Base-by-base conservation (phyloP, 2,113 vertebrate genomes). In the Corapipo altera region DNA sequence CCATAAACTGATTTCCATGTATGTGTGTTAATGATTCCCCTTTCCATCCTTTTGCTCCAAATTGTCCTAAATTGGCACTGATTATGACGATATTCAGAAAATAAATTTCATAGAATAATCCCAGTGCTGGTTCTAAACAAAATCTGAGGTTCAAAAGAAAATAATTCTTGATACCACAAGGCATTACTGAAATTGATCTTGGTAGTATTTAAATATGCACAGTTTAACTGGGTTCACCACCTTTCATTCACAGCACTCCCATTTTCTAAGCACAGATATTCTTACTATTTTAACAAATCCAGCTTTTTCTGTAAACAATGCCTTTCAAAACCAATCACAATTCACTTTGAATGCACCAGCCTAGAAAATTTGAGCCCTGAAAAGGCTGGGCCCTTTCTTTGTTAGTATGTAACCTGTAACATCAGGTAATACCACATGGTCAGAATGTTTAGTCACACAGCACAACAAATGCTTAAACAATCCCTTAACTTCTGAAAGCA, bases 21-120 rank as follows among this genome's bases (percentile, higher is more conserved):
- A 46, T 94, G 39, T 88, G 54, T 52, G 46, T 75, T 97, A 97
- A 97, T 96, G 89, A 95, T 86, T 96, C 77, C 86, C 89, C 84
- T 93, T 95, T 67, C 54, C 51, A 90, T 33, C 55, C 51, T 76
- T 96, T 92, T 94, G 95, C 76, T 79, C 76, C 90, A 97, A 96
- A 97, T 88, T 55, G 39, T 93, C 94, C 79, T 85, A 93, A 81
- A 73, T 58, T 89, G 69, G 72, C 94, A 97, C 89, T 6, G 39
- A 96, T 77, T 88, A 48, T 20, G 33, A 93, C 66, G 62, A 94
- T 95, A 96, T 70, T 88, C 95, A 95, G 61, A 97, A 95, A 89
- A 67, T 1, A 84, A 46, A 72, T 57, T 90, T 88, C 28, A 70
- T 0, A 79, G 35, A 66, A 85, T 23, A 82, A 8, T 79, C 55